Base-by-base conservation (phyloP, 2,113 vertebrate genomes). In the Atlantisia rogersi region DNA sequence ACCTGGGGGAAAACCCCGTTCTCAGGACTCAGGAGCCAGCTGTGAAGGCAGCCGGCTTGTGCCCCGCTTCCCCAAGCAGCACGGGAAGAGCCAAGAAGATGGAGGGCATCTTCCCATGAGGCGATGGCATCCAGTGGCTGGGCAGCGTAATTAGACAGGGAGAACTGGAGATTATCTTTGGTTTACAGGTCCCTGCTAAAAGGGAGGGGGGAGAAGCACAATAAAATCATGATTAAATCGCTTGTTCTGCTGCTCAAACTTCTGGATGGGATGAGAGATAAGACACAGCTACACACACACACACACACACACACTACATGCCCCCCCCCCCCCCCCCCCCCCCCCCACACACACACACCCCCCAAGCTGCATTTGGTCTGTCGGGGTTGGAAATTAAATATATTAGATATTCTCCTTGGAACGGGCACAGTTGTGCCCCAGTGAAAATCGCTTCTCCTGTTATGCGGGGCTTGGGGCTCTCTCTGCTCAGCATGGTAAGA, bases 211-310 rank as follows among this genome's bases (percentile, higher is more conserved):
- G 37, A 78, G 76, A 82, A 85, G 69, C 52, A 20, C 56, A 9
- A 71, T 64, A 29, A 91, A 90, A 93, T n/a, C 86, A 55, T 0
- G 9, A 55, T 37, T 40, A 37, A 70, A 73, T 92, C 5, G 4
- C 92, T 93, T 68, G 73, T 84, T 93, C 69, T 76, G 83, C 80
- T 93, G 94, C 76, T 95, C 92, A 35, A 94, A 94, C 83, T 91
- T 79, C 69, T 79, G 88, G 92, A 78, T 65, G 22, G 86, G 83
- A 80, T 5, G 1, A 65, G 48, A 84, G 88, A 82, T 64, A 82
- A 90, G 62, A 70, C 10, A 10, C 50, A 25, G 83, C 90, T 97
- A 88, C 17, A 46, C 44, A 46, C 44, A 46, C 44, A 44, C 44
- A 18, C 44, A 44, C 44, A 46, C 88, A 68, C 35, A 35, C 35